These are phyloP conservation scores for Poecilobothrus nobilitatus DNA, from an alignment of 2,888 invertebrate genomes.

Conservation along the genomic window DNA sequence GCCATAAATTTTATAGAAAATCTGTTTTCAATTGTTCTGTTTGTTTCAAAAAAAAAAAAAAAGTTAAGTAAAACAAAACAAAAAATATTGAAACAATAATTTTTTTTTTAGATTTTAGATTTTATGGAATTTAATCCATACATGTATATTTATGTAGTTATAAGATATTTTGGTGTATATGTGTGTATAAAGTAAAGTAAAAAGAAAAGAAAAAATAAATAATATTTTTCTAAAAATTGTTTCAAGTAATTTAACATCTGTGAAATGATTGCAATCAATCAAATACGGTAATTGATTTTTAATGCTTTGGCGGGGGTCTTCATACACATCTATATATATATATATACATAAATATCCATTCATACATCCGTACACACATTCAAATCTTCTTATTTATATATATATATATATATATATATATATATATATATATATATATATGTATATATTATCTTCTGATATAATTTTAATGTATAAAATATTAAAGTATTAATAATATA, in stretches of 20 bases:
- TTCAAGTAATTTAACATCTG: conserved; percentile 17
- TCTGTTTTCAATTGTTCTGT: conserved; percentile 6
- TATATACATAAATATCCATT: too few relatives aligned
- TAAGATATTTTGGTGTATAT: too few relatives aligned
- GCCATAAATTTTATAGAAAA: conserved; percentile 1
- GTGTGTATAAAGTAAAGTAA: too few relatives aligned
- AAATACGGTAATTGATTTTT: conserved; percentile 27
- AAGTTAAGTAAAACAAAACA: neutral
- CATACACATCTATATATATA: neutral
- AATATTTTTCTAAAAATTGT: conserved; percentile 8
- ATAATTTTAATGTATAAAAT: neutral
- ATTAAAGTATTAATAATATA: neutral
- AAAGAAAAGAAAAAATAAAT: too few relatives aligned
- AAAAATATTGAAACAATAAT: neutral
- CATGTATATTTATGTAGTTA: too few relatives aligned
- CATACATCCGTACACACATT: neutral
- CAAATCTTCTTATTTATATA: neutral
- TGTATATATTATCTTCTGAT: too few relatives aligned
- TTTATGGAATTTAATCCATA: too few relatives aligned
- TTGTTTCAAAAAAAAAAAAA: neutral
- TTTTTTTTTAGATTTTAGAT: too few relatives aligned
- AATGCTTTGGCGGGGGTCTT: conserved; percentile 22
- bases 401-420: too few relatives aligned
- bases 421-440: too few relatives aligned
- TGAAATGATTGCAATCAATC: conserved; percentile 27